phyloP scores from a whole-genome alignment of 2,797 vertebrate species.

The Setipinna tenuifilis region DNA sequence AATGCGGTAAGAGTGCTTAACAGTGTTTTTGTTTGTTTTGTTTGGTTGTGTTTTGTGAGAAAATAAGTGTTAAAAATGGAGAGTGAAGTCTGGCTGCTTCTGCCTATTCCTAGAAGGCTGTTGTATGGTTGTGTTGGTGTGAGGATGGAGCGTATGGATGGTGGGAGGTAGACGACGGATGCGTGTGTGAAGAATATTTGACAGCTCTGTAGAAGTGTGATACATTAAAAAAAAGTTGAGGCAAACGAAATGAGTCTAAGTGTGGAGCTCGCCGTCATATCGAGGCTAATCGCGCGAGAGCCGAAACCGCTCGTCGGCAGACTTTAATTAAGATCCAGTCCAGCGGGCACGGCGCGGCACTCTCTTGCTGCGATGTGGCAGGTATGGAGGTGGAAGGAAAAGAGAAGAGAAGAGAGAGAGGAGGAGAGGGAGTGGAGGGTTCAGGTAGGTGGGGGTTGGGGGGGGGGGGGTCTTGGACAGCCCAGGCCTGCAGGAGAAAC shows the following conservation, averaged over 20 bases:
- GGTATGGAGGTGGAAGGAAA: background rate
- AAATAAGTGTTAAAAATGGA: background rate
- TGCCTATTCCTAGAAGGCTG: background rate
- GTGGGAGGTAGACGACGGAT: background rate
- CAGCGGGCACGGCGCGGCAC: conserved; percentile 26
- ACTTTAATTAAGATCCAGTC: conserved; percentile 51
- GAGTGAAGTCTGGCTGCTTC: background rate
- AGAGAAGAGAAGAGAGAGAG: background rate
- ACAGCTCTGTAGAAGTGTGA: conserved; percentile 7
- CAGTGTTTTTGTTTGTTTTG: background rate
- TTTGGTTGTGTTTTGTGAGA: background rate
- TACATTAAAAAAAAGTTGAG: conserved; percentile 24
- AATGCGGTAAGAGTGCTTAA: background rate
- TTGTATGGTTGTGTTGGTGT: conserved; percentile 24
- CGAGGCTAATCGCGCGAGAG: conserved; percentile 38
- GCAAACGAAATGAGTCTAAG: conserved; percentile 21
- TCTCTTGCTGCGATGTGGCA: background rate
- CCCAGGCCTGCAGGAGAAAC: background rate
- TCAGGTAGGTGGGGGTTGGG: too few relatives aligned
- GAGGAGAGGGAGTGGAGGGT: too few relatives aligned
- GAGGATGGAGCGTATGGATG: background rate
- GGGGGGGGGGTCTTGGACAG: background rate
- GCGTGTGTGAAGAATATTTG: conserved; percentile 8
- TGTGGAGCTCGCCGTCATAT: conserved; percentile 39
- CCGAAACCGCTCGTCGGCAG: conserved; percentile 43